phyloP scores from a whole-genome alignment of 2,888 invertebrate genomes.

The Trypoxylon attenuatum region DNA sequence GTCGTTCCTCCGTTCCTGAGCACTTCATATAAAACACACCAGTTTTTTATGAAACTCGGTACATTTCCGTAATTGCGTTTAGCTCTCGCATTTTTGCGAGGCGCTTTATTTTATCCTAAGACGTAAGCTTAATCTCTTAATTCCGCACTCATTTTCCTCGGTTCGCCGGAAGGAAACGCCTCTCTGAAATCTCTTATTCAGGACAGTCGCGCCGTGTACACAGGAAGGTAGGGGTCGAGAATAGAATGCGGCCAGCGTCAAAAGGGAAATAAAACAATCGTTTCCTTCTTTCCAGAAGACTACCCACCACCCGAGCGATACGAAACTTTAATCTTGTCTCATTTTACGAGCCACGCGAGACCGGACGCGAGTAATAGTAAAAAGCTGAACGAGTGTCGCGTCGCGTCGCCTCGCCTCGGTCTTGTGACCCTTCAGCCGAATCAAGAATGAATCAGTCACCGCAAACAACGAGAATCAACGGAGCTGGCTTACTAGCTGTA shows the following conservation, averaged over 20 bases:
- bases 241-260: not conserved
- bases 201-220: not conserved
- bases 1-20: not conserved
- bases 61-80: not conserved
- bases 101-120: not conserved
- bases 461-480: not conserved
- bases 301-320: constrained; percentile 8
- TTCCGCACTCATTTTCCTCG: not conserved
- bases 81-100: not conserved
- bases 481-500: constrained; percentile 2
- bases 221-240: not conserved
- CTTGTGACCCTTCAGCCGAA: constrained; percentile 10
- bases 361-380: not conserved
- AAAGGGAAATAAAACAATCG: not conserved
- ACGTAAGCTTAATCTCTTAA: not conserved
- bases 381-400: not conserved
- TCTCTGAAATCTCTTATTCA: not conserved
- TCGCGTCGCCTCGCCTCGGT: not conserved
- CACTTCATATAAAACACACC: not conserved
- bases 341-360: constrained; percentile 17
- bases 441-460: constrained; percentile 22
- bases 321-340: constrained; percentile 3
- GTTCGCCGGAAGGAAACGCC: not conserved
- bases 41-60: not conserved
- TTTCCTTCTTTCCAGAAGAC: not conserved